A percentile compares a stretch with the other conserved stretches of the same genome.
phyloP scores from a whole-genome alignment of 2,113 vertebrate species.

The Mustela nigripes region DNA sequence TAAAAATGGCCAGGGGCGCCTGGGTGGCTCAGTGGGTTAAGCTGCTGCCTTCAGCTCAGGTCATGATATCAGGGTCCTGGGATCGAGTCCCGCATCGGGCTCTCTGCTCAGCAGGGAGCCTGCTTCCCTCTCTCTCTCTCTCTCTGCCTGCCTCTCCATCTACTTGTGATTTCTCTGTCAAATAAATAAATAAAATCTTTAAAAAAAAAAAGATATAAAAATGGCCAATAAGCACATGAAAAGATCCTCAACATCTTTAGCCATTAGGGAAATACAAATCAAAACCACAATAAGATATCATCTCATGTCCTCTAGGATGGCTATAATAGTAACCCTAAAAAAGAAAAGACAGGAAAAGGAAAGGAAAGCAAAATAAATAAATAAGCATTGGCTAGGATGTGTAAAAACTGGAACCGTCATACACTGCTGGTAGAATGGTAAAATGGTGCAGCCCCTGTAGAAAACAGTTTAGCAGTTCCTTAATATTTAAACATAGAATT shows the following conservation, averaged over 20 bases:
- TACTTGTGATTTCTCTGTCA: too few species aligned
- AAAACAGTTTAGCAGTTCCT: background rate
- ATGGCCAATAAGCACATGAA: background rate
- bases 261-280: conserved; percentile 25
- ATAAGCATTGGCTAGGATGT: background rate
- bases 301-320: background rate
- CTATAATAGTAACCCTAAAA: background rate
- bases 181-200: too few species aligned
- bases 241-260: background rate
- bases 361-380: background rate
- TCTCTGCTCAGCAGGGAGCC: too few species aligned
- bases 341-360: background rate
- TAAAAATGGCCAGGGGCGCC: background rate
- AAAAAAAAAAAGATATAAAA: background rate
- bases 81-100: too few species aligned
- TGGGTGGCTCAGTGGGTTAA: too few species aligned
- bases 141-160: too few species aligned
- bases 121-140: too few species aligned
- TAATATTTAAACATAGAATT: conserved; percentile 35
- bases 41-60: too few species aligned
- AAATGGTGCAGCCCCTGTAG: background rate
- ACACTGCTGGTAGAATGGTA: background rate
- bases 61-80: too few species aligned
- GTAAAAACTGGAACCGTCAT: background rate
- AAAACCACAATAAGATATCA: conserved; percentile 3